These are phyloP conservation scores for Panagrolaimus sp. DNA, from an alignment of 1,140 invertebrate genomes.

Conservation along the genomic window DNA sequence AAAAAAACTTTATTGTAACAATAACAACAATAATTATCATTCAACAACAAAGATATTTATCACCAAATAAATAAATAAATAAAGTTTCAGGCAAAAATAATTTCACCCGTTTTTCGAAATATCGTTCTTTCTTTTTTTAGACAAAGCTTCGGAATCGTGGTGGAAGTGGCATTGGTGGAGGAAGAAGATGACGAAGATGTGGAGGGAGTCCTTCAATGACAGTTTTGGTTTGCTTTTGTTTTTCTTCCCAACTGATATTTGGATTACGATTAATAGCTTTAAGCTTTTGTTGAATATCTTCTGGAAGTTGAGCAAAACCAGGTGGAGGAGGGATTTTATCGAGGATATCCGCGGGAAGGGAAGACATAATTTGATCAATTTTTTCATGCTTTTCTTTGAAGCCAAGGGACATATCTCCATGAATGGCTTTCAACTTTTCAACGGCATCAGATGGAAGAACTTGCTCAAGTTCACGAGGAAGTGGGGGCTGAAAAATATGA, in stretches of 20 bases:
- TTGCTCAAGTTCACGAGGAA: slow-evolving; percentile 40
- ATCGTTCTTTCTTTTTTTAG: background rate
- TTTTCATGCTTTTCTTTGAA: slow-evolving; percentile 47
- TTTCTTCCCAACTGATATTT: slow-evolving; percentile 43
- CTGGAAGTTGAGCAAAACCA: slow-evolving; percentile 42
- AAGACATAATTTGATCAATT: slow-evolving; percentile 47
- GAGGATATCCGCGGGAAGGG: slow-evolving; percentile 40
- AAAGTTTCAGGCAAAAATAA: background rate
- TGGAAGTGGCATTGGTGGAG: background rate
- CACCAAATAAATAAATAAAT: too few relatives aligned
- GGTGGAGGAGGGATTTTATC: slow-evolving; percentile 50
- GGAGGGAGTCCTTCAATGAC: slow-evolving; percentile 23
- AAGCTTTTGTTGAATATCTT: slow-evolving; percentile 33
- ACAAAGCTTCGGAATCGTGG: slow-evolving; percentile 9
- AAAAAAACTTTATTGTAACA: too few relatives aligned
- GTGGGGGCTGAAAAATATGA: slow-evolving; percentile 38
- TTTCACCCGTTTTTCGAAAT: background rate
- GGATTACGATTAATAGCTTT: slow-evolving; percentile 43
- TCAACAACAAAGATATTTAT: too few relatives aligned
- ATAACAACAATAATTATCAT: too few relatives aligned
- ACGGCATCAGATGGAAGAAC: slow-evolving; percentile 45
- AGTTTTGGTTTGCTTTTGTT: slow-evolving; percentile 38
- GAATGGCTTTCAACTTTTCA: slow-evolving; percentile 42
- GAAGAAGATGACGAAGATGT: background rate
- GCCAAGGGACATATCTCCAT: slow-evolving; percentile 31